Conservation (phyloP, 1,140 invertebrate genomes). For the Reticulitermes speratus region DNA sequence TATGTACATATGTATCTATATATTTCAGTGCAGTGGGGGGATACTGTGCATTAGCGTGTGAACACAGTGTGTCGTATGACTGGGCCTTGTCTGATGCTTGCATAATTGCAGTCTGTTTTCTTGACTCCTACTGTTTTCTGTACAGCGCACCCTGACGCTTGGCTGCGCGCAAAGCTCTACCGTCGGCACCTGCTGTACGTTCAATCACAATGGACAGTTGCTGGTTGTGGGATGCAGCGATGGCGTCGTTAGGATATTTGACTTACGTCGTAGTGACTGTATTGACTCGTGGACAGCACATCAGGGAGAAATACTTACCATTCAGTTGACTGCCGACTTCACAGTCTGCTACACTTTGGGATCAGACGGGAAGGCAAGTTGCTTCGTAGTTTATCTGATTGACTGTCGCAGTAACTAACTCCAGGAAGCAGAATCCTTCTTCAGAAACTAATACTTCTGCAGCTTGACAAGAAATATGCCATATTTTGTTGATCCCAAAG, state of each 20-base stretch:
- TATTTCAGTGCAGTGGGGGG: too few species aligned
- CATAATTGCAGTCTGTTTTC: too few species aligned
- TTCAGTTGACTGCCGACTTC: slow-evolving; percentile 58
- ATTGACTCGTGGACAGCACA: slow-evolving; percentile 58
- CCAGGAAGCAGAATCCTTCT: too few species aligned
- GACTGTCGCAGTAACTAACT: too few species aligned
- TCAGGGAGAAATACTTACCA: slow-evolving; percentile 53
- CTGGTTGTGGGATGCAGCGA: slow-evolving; percentile 61
- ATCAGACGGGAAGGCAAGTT: slow-evolving; percentile 53
- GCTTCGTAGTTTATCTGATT: too few species aligned
- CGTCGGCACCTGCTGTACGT: slow-evolving; percentile 53
- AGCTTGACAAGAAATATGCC: too few species aligned
- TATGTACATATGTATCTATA: too few species aligned
- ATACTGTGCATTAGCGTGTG: too few species aligned
- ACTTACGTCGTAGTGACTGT: slow-evolving; percentile 57
- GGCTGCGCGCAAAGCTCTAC: background rate
- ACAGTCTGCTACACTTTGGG: slow-evolving; percentile 60
- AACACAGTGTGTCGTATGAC: background rate
- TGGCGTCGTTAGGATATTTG: slow-evolving; percentile 60
- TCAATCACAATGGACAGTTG: slow-evolving; percentile 68
- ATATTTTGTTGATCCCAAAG: too few species aligned
- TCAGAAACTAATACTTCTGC: too few species aligned
- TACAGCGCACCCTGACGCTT: slow-evolving; percentile 27
- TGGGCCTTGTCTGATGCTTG: background rate
- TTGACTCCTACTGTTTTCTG: slow-evolving; percentile 2